Percentiles rank a stretch among this genome's conserved stretches.
These are phyloP conservation scores for Eonycteris spelaea DNA, from an alignment of 2,113 vertebrate genomes.

Conservation along the genomic window DNA sequence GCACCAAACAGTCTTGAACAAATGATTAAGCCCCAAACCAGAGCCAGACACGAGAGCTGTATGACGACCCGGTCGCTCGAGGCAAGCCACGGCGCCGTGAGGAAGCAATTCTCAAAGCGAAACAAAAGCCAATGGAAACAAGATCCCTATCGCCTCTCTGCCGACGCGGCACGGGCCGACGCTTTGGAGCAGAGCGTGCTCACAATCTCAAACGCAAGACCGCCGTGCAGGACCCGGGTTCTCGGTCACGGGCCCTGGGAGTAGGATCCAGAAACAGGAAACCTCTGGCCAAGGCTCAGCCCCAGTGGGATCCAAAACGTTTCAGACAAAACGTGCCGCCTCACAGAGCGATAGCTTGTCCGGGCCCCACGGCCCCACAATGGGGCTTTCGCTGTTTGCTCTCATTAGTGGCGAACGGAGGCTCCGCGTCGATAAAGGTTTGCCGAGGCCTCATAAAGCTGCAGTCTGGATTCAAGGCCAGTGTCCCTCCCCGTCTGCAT, in stretches of 20 bases:
- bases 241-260: background rate
- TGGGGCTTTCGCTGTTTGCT: rapidly evolving
- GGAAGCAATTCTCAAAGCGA: background rate
- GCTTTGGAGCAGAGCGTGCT: background rate
- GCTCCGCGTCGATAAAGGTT: background rate
- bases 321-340: background rate
- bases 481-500: rapidly evolving
- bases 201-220: background rate
- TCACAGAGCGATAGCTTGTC: background rate
- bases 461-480: background rate
- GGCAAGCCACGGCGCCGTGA: background rate
- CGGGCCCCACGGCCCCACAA: rapidly evolving
- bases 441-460: background rate
- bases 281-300: background rate
- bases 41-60: background rate
- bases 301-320: no score
- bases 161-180: background rate
- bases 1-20: background rate
- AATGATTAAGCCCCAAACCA: background rate
- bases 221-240: background rate
- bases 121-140: no score
- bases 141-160: background rate
- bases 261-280: background rate
- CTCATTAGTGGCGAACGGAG: background rate
- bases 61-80: background rate